Percentiles rank a stretch among this genome's conserved stretches.
Evolutionary conservation across 2,113 vertebrate genomes (phyloP).

Genomic region (Thryonomys swinderianus): DNA sequence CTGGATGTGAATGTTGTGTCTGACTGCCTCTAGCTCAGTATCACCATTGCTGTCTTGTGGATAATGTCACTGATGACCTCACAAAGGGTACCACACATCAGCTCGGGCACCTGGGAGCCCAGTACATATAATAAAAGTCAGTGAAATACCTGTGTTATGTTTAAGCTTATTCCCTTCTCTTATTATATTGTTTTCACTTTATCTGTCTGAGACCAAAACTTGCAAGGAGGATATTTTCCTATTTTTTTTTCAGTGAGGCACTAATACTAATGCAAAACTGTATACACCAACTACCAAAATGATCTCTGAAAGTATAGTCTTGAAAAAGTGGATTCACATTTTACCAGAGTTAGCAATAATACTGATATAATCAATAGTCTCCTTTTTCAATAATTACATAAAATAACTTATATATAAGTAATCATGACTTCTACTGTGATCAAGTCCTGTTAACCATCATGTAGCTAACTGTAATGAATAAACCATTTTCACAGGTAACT

Average conservation of each 20-base stretch:
- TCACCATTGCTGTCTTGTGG: slow-evolving; percentile 21
- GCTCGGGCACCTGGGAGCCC: neutral
- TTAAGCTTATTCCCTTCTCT: neutral
- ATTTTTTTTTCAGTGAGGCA: slow-evolving; percentile 22
- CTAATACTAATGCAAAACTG: neutral
- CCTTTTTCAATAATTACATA: slow-evolving; percentile 29
- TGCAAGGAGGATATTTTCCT: neutral
- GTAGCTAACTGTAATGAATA: neutral
- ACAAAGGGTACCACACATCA: slow-evolving; percentile 70
- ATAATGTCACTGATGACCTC: slow-evolving; percentile 67
- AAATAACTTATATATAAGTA: slow-evolving; percentile 4
- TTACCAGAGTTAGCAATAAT: slow-evolving; percentile 3
- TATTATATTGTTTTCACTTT: slow-evolving; percentile 4
- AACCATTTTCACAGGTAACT: neutral
- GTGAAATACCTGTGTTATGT: neutral
- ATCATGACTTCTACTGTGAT: slow-evolving; percentile 35
- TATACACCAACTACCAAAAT: too few relatives aligned
- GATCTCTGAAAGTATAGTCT: too few relatives aligned
- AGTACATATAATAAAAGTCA: slow-evolving; percentile 7
- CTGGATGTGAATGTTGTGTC: neutral
- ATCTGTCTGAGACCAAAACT: slow-evolving; percentile 46
- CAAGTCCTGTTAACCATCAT: slow-evolving; percentile 14
- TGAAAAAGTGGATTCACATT: slow-evolving; percentile 10
- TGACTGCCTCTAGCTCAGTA: slow-evolving; percentile 42
- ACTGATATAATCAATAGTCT: slow-evolving; percentile 42